Base-by-base conservation (phyloP, 2,888 invertebrate species). In the Gymnocheta viridis region DNA sequence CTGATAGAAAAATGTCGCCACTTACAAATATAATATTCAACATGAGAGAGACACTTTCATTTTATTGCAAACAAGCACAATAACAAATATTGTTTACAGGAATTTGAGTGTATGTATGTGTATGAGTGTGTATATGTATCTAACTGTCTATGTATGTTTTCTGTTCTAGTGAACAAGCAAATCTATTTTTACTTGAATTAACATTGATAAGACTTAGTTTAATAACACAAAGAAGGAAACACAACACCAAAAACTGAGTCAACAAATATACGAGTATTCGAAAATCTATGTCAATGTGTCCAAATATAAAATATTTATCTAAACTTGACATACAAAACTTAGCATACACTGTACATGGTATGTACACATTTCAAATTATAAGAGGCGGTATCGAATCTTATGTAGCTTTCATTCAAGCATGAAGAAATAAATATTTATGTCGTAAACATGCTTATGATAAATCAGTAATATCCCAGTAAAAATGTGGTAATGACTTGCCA, bases 151-250 rank as follows among this genome's bases (percentile, higher is more conserved):
- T 38, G 9, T 2, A n/a, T 19, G 24, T 44, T 66, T 67, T 12
- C 35, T 17, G 35, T 5, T n/a, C 44, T 32, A 19, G 29, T 51
- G 38, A 69, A 38, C 44, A 60, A 62, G 24, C 38, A 49, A 60
- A 64, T 76, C 7, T 70, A 19, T 64, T 64, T 76, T 66, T 70
- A 41, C 70, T 70, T 82, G 70, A 82, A 49, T 69, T 82, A 56
- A 82, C 77, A 70, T 56, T 77, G 54, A 77, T 38, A 70, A 49
- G 24, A 82, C 70, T 82, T 54, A 58, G n/a, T 72, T 54, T 35
- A 64, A 60, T 58, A 69, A 41, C 7, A 62, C 35, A 22, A 35
- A 60, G 22, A 6, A 22, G 24, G 24, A 35, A 14, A 29, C 0
- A 44, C 6, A 54, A 44, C n/a, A 56, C 44, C 66, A 47, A 24